These are phyloP conservation scores for Melipona quadrifasciata DNA, from an alignment of 1,140 invertebrate genomes.

Conservation along the genomic window DNA sequence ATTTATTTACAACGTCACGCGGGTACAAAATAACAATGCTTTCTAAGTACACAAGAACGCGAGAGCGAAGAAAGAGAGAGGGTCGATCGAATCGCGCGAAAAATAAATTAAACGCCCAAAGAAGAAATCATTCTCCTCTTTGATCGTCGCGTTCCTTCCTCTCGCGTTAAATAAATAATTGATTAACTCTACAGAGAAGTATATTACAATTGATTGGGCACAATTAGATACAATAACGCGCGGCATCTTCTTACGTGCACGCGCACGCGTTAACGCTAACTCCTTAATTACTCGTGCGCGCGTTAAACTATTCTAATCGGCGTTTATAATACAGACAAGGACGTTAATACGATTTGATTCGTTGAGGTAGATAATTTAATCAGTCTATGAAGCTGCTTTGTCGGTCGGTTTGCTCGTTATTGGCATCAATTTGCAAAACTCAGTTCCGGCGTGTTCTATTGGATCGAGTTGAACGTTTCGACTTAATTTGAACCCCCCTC, in stretches of 20 bases:
- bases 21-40: constrained; percentile 40
- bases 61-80: neutral
- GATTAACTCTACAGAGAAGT: constrained; percentile 47
- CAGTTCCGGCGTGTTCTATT: constrained; percentile 47
- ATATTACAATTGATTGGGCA: constrained; percentile 67
- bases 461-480: constrained; percentile 13
- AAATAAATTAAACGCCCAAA: constrained; percentile 52
- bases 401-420: constrained; percentile 53
- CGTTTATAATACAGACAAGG: constrained; percentile 71
- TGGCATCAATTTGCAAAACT: constrained; percentile 48
- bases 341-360: constrained; percentile 79
- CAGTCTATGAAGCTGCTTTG: constrained; percentile 76
- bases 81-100: constrained; percentile 1
- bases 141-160: neutral
- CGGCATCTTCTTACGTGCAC: constrained; percentile 16
- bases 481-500: neutral
- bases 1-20: constrained; percentile 74
- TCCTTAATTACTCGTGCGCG: constrained; percentile 61
- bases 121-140: neutral
- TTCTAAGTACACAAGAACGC: neutral
- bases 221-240: constrained; percentile 54
- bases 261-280: constrained; percentile 47
- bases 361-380: constrained; percentile 81
- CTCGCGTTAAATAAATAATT: constrained; percentile 69
- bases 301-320: constrained; percentile 64